Conservation (phyloP, 35 echinoderm and acorn worm species). For the Holothuria glaberrima region DNA sequence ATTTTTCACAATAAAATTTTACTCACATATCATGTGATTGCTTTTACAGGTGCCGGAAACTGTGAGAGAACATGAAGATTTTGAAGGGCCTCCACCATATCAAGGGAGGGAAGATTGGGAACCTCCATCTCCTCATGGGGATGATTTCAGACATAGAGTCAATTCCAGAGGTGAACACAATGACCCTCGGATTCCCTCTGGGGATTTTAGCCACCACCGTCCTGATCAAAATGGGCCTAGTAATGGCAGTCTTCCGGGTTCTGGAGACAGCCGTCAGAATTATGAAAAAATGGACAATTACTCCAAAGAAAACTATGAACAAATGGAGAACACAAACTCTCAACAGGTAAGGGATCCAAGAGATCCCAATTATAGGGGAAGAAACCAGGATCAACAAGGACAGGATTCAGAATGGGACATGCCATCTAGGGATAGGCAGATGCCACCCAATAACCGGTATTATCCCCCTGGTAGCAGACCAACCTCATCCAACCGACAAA, state of each 20-base stretch:
- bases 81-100: constrained; percentile 43
- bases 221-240: constrained; percentile 60
- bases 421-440: not conserved
- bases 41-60: constrained; percentile 62
- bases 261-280: constrained; percentile 61
- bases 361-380: constrained; percentile 37
- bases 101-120: constrained; percentile 37
- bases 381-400: constrained; percentile 26
- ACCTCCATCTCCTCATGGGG: constrained; percentile 14
- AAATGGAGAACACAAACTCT: constrained; percentile 62
- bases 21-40: too few species aligned
- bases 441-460: constrained; percentile 15
- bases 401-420: not conserved
- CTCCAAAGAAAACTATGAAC: constrained; percentile 68
- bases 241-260: constrained; percentile 28
- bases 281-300: constrained; percentile 80
- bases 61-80: constrained; percentile 61
- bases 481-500: constrained; percentile 15
- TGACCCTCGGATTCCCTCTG: constrained; percentile 11
- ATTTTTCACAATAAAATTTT: too few species aligned
- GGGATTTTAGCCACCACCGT: constrained; percentile 28
- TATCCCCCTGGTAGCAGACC: not conserved
- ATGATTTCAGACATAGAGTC: constrained; percentile 23
- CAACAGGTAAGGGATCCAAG: constrained; percentile 44
- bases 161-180: constrained; percentile 50